Evolutionary conservation across 2,888 invertebrate genomes (phyloP).

Genomic region (Drosophila tripunctata): DNA sequence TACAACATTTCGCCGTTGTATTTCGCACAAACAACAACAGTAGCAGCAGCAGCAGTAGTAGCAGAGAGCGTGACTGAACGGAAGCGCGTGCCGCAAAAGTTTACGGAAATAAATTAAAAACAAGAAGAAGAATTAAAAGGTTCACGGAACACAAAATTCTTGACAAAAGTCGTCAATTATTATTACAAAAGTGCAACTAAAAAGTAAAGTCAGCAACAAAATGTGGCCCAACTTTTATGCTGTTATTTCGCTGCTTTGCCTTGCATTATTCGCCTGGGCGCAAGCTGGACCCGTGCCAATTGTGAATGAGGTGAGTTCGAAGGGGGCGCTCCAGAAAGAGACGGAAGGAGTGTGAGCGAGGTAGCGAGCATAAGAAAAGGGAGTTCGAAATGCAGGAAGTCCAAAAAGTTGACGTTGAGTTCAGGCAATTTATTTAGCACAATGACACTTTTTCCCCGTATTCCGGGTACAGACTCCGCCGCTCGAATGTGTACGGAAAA

Average conservation of each 20-base stretch:
- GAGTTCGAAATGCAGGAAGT: conserved; percentile 30
- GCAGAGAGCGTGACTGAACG: conserved; percentile 49
- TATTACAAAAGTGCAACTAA: conserved; percentile 37
- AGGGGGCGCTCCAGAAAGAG: background rate
- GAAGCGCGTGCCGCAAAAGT: conserved; percentile 77
- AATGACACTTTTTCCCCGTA: conserved; percentile 32
- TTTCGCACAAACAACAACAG: conserved; percentile 56
- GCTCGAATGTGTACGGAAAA: background rate
- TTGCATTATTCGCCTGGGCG: conserved; percentile 63
- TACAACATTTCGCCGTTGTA: conserved; percentile 65
- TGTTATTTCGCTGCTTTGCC: conserved; percentile 59
- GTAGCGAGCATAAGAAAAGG: background rate
- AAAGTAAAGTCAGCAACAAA: conserved; percentile 33
- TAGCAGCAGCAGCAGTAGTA: conserved; percentile 23
- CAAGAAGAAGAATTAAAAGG: conserved; percentile 22
- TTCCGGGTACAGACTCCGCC: conserved; percentile 17
- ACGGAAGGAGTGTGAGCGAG: background rate
- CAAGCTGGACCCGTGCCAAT: conserved; percentile 82
- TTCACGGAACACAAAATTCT: conserved; percentile 35
- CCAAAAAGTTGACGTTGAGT: conserved; percentile 21
- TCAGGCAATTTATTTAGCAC: conserved; percentile 43
- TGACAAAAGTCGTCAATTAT: conserved; percentile 33
- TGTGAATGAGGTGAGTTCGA: conserved; percentile 81
- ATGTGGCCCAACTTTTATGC: conserved; percentile 75
- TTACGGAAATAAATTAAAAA: conserved; percentile 71